Evolutionary conservation across 2,888 invertebrate genomes (phyloP), one percentile per base, ranked within the genome.

Genomic region (Rotaria socialis): DNA sequence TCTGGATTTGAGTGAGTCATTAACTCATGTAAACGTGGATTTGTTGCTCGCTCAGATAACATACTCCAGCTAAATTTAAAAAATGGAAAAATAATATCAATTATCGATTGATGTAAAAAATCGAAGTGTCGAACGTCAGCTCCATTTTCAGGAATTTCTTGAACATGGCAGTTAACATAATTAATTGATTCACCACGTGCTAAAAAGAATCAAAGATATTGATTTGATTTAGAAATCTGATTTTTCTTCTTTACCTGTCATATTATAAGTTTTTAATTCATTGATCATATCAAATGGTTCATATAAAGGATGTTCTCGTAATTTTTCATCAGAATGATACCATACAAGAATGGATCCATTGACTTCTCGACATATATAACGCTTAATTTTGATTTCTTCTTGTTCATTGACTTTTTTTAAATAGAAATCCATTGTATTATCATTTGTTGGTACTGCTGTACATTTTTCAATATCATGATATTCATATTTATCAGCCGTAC

Each of bases 121-220:
- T 86, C 86, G 58, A 86, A 86, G 43, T 86, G 86, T 16, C 86
- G 85, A 75, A 86, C 50, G 56, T 86, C 86, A 52, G 86, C 86
- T 6, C 86, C 86, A 43, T 86, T 86, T 52, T 86, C 86, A 19
- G 86, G 86, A n/a, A 86, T 85, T 85, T 86, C 86, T 56, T 86
- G 86, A 43, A 86, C 56, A 58, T 86, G 86, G 67, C 86, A 85
- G 47, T 86, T 86, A 6, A 86, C 86, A 84, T 55, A 86, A 60
- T 86, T 86, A 19, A 86, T 86, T 10, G 85, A 85, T 43, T 85
- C 86, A 27, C 86, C 86, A 58, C 86, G 74, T 60, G 14, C 80
- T 80, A n/a, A 14, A 47, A 24, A 35, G 5, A 60, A 4, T 41
- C 22, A 22, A 74, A 74, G 41, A 74, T 11, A 22, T 27, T 74